Evolutionary conservation across 2,888 invertebrate genomes (phyloP).

Genomic region (Noctua pronuba): DNA sequence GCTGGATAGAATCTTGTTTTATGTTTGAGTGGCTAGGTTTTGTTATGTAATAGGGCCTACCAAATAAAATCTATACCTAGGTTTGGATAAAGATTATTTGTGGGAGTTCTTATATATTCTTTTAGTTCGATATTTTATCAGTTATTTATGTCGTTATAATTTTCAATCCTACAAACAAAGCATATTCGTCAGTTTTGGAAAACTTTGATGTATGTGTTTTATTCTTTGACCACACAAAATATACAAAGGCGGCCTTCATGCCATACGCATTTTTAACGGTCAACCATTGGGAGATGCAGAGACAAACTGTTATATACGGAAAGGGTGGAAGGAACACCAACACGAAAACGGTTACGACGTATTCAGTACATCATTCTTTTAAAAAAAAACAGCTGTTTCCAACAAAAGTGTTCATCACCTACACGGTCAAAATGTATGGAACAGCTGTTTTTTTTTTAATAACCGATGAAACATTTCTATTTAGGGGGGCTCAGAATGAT

Average conservation of each 20-base stretch:
- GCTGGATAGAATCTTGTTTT: slow-evolving; percentile 36
- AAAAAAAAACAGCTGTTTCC: too few relatives aligned
- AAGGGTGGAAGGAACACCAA: too few relatives aligned
- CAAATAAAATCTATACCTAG: background rate
- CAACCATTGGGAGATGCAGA: background rate
- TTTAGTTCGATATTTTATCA: background rate
- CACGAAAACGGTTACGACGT: too few relatives aligned
- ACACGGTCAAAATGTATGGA: too few relatives aligned
- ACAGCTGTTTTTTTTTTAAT: too few relatives aligned
- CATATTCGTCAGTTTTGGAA: background rate
- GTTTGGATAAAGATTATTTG: background rate
- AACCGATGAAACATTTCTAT: too few relatives aligned
- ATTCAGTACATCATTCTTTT: too few relatives aligned
- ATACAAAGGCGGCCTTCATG: background rate
- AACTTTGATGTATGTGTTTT: background rate
- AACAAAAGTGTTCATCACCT: too few relatives aligned
- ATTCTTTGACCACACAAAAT: background rate
- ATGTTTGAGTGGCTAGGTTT: slow-evolving; percentile 11
- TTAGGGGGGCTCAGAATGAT: too few relatives aligned
- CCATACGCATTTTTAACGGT: background rate
- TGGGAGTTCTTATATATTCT: background rate
- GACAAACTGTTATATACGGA: too few relatives aligned
- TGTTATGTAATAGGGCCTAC: background rate
- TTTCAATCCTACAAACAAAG: background rate
- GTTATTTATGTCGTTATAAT: background rate